Conservation (phyloP, 2,888 invertebrate genomes). For the Hemithea aestivaria region DNA sequence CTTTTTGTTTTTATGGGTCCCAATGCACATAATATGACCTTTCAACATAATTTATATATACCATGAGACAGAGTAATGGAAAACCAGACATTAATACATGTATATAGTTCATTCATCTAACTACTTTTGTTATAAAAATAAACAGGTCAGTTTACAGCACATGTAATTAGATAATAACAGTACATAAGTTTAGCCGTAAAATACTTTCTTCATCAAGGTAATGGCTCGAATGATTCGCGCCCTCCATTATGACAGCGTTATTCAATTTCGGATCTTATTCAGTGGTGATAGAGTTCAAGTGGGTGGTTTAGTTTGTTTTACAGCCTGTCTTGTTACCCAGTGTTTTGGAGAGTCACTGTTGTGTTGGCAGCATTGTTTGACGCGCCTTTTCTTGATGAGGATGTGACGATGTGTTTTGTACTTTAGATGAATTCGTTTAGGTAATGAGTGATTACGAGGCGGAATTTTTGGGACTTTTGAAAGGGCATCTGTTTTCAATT, state of each 20-base stretch:
- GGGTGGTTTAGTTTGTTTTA: slow-evolving; percentile 2
- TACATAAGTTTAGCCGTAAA: slow-evolving; percentile 36
- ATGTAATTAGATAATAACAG: slow-evolving; percentile 26
- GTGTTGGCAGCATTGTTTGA: slow-evolving; percentile 31
- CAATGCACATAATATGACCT: no score
- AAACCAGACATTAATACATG: no score
- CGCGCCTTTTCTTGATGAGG: slow-evolving; percentile 26
- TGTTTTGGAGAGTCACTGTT: slow-evolving; percentile 43
- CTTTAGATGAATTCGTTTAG: slow-evolving; percentile 12
- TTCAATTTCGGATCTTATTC: slow-evolving; percentile 16
- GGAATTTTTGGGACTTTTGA: slow-evolving; percentile 5
- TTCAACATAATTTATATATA: no score
- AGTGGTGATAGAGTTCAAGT: slow-evolving; percentile 14
- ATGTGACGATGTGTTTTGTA: slow-evolving; percentile 26
- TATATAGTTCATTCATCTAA: no score
- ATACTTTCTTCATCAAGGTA: slow-evolving; percentile 61
- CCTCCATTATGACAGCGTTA: slow-evolving; percentile 20
- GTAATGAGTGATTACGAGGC: slow-evolving; percentile 17
- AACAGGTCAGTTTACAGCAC: slow-evolving; percentile 2
- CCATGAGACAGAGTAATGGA: no score
- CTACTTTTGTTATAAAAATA: no score
- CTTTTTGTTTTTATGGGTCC: no score
- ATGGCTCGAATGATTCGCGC: slow-evolving; percentile 47
- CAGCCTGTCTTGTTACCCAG: slow-evolving; percentile 30
- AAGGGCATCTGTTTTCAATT: not conserved